phyloP scores from a whole-genome alignment of 2,888 invertebrate genomes.

The Asteroscopus sphinx region DNA sequence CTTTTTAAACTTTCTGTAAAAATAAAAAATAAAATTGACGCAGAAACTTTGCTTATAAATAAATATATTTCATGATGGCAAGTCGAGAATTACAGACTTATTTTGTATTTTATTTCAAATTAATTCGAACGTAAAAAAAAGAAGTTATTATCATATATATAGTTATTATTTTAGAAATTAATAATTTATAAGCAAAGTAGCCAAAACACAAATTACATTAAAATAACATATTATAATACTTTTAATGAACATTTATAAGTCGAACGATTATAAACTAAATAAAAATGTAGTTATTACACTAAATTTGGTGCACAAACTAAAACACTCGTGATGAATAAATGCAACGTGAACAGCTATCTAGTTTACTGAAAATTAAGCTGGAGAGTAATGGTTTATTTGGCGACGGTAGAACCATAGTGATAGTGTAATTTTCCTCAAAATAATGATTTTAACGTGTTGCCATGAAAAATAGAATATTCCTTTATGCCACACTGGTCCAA shows the following conservation, averaged over 20 bases:
- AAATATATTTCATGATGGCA: neutral
- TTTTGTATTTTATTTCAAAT: neutral
- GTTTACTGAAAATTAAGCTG: constrained; percentile 1
- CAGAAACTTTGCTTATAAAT: constrained; percentile 19
- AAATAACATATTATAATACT: constrained; percentile 58
- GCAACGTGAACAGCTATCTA: constrained; percentile 35
- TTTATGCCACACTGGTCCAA: too few relatives aligned
- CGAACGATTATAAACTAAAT: constrained; percentile 50
- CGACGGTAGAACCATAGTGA: too few relatives aligned
- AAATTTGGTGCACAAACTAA: constrained; percentile 62
- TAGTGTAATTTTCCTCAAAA: too few relatives aligned
- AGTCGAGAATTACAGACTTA: neutral
- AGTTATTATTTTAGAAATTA: neutral
- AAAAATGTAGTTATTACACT: constrained; percentile 49
- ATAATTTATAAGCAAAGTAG: constrained; percentile 25
- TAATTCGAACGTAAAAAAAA: too few relatives aligned
- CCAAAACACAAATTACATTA: constrained; percentile 29
- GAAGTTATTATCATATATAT: too few relatives aligned
- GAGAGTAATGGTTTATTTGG: neutral
- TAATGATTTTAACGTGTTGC: too few relatives aligned
- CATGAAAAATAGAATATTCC: too few relatives aligned
- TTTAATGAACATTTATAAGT: constrained; percentile 45
- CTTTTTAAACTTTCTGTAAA: constrained; percentile 50
- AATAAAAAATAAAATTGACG: constrained; percentile 37
- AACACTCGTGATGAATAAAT: constrained; percentile 58